Conservation (phyloP, 1,140 invertebrate genomes). For the Colletes gigas region DNA sequence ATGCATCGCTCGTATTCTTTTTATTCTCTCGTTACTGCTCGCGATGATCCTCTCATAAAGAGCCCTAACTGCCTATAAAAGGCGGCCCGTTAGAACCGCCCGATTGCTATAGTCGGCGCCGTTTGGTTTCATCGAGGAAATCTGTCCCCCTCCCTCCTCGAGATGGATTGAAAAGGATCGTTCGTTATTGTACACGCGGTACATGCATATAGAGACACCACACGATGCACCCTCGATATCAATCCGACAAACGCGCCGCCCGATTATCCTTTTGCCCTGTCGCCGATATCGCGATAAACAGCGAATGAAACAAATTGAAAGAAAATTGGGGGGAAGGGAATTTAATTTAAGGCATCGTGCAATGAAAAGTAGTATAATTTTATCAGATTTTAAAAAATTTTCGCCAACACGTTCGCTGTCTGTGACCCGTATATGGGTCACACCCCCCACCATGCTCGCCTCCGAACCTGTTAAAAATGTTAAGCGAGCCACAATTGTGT, state of each 20-base stretch:
- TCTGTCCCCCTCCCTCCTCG: not conserved
- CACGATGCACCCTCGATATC: not conserved
- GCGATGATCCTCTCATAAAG: slow-evolving; percentile 29
- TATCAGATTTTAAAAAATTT: too few relatives aligned
- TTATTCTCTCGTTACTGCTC: slow-evolving; percentile 9
- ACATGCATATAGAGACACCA: not conserved
- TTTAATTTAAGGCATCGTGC: too few relatives aligned
- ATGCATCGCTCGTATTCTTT: not conserved
- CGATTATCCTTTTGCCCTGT: not conserved
- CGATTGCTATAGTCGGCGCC: slow-evolving; percentile 17
- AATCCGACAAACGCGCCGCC: not conserved
- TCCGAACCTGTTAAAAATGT: too few relatives aligned
- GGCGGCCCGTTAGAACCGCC: slow-evolving; percentile 31
- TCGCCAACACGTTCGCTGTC: too few relatives aligned
- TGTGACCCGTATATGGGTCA: too few relatives aligned
- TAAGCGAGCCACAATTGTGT: too few relatives aligned
- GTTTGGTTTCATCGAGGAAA: slow-evolving; percentile 59
- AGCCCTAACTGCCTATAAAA: slow-evolving; percentile 37
- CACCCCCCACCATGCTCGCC: too few relatives aligned
- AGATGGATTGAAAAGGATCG: not conserved
- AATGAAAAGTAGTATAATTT: too few relatives aligned
- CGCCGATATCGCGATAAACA: too few relatives aligned
- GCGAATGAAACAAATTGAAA: too few relatives aligned
- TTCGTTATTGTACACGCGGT: not conserved
- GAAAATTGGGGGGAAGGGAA: too few relatives aligned